A percentile compares a stretch with the other conserved stretches of the same genome.
These are phyloP conservation scores for Sthenelais limicola DNA, from an alignment of 2,888 invertebrate species.

Conservation along the genomic window DNA sequence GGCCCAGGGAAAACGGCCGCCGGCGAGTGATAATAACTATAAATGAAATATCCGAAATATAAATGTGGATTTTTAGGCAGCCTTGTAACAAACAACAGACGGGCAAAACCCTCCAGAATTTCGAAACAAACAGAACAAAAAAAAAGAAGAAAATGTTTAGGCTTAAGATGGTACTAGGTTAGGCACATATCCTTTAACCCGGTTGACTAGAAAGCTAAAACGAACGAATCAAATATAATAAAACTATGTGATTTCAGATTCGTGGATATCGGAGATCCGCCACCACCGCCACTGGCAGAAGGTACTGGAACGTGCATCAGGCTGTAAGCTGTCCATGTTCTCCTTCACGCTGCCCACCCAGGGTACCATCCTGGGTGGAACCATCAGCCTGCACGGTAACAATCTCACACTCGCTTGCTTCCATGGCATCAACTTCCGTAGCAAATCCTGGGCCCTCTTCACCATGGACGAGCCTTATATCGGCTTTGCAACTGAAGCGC, in stretches of 20 bases:
- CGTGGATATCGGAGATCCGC: slow-evolving; percentile 50
- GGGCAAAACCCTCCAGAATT: no score
- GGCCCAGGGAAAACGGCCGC: no score
- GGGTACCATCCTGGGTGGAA: slow-evolving; percentile 89
- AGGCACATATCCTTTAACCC: no score
- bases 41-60: no score
- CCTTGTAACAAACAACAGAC: no score
- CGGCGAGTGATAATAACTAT: no score
- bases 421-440: slow-evolving; percentile 80
- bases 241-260: background rate
- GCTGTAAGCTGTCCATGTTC: slow-evolving; percentile 81
- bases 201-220: no score
- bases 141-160: no score
- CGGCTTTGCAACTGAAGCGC: slow-evolving; percentile 77
- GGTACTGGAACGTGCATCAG: slow-evolving; percentile 86
- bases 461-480: slow-evolving; percentile 61
- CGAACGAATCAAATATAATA: no score
- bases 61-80: no score
- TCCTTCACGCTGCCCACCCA: slow-evolving; percentile 72
- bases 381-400: slow-evolving; percentile 78
- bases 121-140: no score
- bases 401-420: slow-evolving; percentile 96
- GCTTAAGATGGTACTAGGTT: no score
- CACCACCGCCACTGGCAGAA: slow-evolving; percentile 97
- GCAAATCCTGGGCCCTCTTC: slow-evolving; percentile 55